Base-by-base conservation (phyloP, 2,888 invertebrate genomes). In the Punctoribates punctum region DNA sequence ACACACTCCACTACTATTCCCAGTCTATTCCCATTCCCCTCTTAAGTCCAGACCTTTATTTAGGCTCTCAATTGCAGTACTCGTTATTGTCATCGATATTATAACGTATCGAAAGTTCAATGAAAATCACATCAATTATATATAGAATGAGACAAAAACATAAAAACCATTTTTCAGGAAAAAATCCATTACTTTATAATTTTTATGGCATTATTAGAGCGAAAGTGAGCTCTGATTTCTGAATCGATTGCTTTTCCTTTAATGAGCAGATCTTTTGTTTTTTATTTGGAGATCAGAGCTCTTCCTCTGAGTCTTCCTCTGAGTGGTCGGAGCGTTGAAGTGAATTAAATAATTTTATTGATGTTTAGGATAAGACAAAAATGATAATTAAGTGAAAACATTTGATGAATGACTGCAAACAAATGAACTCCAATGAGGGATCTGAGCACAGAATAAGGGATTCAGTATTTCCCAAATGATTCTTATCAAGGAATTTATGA, bases 71-170 rank as follows among this genome's bases (percentile, higher is more conserved):
- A 34, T 34, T 34, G 34, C 34, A 54, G 54, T 54, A 54, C n/a
- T 20, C 54, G 54, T 54, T 54, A 54, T 54, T 54, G 54, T 54
- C 54, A 54, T 54, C 54, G 54, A 54, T 54, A 54, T 54, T n/a
- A 54, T 54, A 54, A 54, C 54, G 20, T n/a, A 54, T 20, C 9
- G 54, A 48, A 13, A 54, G 20, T 54, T 54, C 54, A 54, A 54
- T 54, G n/a, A 54, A 54, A 54, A n/a, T n/a, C 54, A 54, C n/a
- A 54, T 54, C n/a, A 54, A 54, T 54, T 54, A 54, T 54, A 54
- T 54, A n/a, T n/a, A 54, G 54, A 6, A 20, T 54, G 54, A 54
- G 54, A n/a, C 54, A 20, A 11, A 48, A 17, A 48, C 11, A 48
- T n/a, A 54, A 54, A 54, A 54, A n/a, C 54, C 8, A n/a, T 48